Percentiles rank a stretch among this genome's conserved stretches.
phyloP scores from a whole-genome alignment of 2,113 vertebrate species.

The Ammospiza nelsoni region DNA sequence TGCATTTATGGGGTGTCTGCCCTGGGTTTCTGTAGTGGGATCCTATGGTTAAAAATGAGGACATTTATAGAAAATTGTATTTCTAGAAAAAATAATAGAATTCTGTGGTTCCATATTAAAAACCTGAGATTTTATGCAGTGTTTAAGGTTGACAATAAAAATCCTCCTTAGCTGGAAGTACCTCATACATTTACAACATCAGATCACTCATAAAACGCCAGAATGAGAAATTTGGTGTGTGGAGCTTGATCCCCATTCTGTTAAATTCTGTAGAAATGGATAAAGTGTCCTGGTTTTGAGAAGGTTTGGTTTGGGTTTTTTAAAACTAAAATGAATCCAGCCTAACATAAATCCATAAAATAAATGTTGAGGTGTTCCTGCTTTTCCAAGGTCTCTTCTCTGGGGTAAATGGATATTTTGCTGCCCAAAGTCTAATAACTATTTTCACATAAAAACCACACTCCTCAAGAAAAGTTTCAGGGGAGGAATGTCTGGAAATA shows the following conservation, averaged over 20 bases:
- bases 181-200: background rate
- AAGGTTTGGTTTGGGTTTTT: background rate
- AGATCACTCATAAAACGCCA: background rate
- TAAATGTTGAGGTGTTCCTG: background rate
- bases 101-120: background rate
- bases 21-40: background rate
- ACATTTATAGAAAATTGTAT: background rate
- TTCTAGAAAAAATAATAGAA: background rate
- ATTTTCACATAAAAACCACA: background rate
- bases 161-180: background rate
- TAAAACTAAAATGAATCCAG: background rate
- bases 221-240: background rate
- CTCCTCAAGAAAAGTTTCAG: background rate
- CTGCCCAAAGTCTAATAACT: background rate
- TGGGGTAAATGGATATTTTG: background rate
- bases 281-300: background rate
- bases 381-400: background rate
- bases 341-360: background rate
- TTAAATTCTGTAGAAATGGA: background rate
- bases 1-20: fast-evolving
- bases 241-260: background rate
- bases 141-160: background rate
- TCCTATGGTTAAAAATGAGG: background rate
- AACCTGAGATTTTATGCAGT: background rate
- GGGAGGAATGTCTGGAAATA: conserved; percentile 44